Conservation (phyloP, 2,797 vertebrate genomes). For the Botia kubotai region DNA sequence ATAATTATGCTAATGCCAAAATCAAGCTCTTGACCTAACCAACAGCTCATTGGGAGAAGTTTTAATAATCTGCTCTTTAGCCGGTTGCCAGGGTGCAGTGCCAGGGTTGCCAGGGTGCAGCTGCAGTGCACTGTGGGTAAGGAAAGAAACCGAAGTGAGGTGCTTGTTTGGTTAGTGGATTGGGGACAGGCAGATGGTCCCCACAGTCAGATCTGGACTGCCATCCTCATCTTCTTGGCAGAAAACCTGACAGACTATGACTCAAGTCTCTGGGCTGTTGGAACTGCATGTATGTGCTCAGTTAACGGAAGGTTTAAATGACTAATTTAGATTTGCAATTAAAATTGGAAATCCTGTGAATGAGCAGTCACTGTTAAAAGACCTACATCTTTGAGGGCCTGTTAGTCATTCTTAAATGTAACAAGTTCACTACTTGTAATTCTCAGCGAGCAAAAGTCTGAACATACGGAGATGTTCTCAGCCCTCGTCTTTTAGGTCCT, state of each 20-base stretch:
- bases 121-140: constrained; percentile 55
- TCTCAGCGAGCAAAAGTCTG: constrained; percentile 33
- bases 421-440: constrained; percentile 22
- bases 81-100: constrained; percentile 54
- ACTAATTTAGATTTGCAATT: constrained; percentile 53
- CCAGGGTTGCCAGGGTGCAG: too few relatives aligned
- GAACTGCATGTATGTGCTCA: constrained; percentile 34
- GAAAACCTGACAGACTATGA: constrained; percentile 56
- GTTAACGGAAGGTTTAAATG: constrained; percentile 42
- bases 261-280: constrained; percentile 54
- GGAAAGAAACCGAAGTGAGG: constrained; percentile 51
- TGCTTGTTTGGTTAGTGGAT: constrained; percentile 54
- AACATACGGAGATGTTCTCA: constrained; percentile 24
- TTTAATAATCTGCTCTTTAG: constrained; percentile 55
- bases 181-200: constrained; percentile 58
- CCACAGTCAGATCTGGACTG: constrained; percentile 57
- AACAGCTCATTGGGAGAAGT: constrained; percentile 44
- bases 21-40: constrained; percentile 31
- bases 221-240: constrained; percentile 58
- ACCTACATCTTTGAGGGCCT: constrained; percentile 17
- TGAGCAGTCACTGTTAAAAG: constrained; percentile 38
- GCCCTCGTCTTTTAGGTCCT: not conserved
- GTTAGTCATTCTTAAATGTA: constrained; percentile 26
- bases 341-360: constrained; percentile 45
- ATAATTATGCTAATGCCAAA: not conserved